A percentile compares a stretch with the other conserved stretches of the same genome.
phyloP scores from a whole-genome alignment of 2,797 vertebrate genomes.

The Phrynocephalus forsythii region DNA sequence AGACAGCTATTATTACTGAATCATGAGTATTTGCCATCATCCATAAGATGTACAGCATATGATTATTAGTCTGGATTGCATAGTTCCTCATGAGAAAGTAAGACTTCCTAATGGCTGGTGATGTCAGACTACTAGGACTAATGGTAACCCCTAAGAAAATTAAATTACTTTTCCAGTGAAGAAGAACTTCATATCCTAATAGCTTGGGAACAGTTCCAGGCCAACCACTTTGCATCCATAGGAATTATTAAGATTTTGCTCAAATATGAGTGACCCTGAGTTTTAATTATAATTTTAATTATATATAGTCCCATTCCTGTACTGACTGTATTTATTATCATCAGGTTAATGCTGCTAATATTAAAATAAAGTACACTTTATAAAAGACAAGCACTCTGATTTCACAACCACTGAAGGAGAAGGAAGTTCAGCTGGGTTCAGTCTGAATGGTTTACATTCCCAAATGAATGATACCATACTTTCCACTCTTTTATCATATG shows the following conservation, averaged over 20 bases:
- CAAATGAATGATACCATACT: neutral
- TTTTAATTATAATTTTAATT: slow-evolving; percentile 49
- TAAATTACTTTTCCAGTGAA: slow-evolving; percentile 46
- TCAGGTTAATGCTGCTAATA: slow-evolving; percentile 18
- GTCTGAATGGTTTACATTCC: neutral
- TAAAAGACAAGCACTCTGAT: slow-evolving; percentile 26
- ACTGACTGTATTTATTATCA: neutral
- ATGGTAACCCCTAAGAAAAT: slow-evolving; percentile 40
- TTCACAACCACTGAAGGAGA: neutral
- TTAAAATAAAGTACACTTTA: slow-evolving; percentile 52
- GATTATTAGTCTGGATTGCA: slow-evolving; percentile 45
- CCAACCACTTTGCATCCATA: slow-evolving; percentile 9
- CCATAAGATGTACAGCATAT: slow-evolving; percentile 49
- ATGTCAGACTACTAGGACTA: slow-evolving; percentile 38
- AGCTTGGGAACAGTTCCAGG: slow-evolving; percentile 49
- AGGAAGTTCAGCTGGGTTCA: neutral
- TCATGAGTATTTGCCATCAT: slow-evolving; percentile 46
- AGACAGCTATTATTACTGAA: neutral
- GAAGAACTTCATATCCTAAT: slow-evolving; percentile 38
- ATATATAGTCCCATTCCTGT: slow-evolving; percentile 29
- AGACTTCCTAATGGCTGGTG: slow-evolving; percentile 50
- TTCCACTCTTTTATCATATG: neutral
- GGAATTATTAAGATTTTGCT: slow-evolving; percentile 46
- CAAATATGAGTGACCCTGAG: slow-evolving; percentile 53
- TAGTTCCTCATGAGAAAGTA: slow-evolving; percentile 32